Base-by-base conservation (phyloP, 2,113 vertebrate species). In the Sarotherodon lohbergeri region DNA sequence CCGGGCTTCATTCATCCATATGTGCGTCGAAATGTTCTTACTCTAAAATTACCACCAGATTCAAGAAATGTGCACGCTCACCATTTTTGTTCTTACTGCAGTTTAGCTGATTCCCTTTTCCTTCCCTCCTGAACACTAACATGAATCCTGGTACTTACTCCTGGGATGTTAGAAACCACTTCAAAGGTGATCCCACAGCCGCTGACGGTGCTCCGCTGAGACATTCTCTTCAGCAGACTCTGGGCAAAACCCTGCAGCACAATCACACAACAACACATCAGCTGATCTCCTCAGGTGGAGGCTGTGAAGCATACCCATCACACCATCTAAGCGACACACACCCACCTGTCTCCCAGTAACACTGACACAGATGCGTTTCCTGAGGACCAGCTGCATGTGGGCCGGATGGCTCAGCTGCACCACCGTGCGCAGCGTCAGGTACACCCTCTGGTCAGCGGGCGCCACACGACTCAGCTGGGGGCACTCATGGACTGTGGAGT, bases 101-200 rank as follows among this genome's bases (percentile, higher is more conserved):
- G 14, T 22, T 41, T 1, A 9, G 9, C 17, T 10, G 19, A 9
- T 54, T 54, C n/a, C 11, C 34, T 7, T 68, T 43, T 16, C 27
- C 17, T 50, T 32, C 68, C 43, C 7, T 76, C 4, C 27, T 50
- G 71, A 32, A 32, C 8, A 73, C 22, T 10, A 73, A 50, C 43
- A 5, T 68, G 36, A 68, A 36, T 13, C 34, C 3, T 1, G 3
- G 24, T 22, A 89, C 95, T 95, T 27, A 99, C 98, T 96, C 98
- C 98, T 39, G 98, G 98, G 91, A 99, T 98, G 94, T 99, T 99
- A 66, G 98, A 99, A 87, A 99, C 98, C 0, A 99, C 97, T 93
- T 99, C 98, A 83, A 99, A 99, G 84, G 98, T 99, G 91, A 99
- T 96, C 4, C 98, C 98, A 59, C 98, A 98, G 94, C 97, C 97